phyloP scores from a whole-genome alignment of 2,888 invertebrate species.

The Choristoneura rosaceana region DNA sequence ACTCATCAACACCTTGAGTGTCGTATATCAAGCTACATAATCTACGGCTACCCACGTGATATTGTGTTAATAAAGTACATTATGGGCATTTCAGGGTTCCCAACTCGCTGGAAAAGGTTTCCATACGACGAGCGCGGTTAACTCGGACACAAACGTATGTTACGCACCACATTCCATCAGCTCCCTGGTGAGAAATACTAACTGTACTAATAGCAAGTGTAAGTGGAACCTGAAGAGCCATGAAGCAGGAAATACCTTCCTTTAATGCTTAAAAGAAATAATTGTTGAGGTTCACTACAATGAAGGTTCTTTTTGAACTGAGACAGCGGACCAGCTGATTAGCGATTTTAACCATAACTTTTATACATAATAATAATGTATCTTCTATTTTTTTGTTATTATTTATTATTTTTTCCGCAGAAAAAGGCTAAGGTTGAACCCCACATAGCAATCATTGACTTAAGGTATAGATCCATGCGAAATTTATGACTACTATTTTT shows the following conservation, averaged over 20 bases:
- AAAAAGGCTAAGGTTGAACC: too few species aligned
- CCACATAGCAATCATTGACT: too few species aligned
- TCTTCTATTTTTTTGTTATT: too few species aligned
- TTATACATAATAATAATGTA: too few species aligned
- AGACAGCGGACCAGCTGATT: too few species aligned
- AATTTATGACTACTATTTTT: too few species aligned
- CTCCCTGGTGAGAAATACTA: conserved; percentile 84
- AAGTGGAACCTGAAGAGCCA: conserved; percentile 42
- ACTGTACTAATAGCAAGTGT: conserved; percentile 71
- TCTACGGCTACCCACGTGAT: conserved; percentile 49
- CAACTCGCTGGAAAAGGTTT: conserved; percentile 74
- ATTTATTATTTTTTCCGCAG: too few species aligned
- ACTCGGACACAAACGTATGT: conserved; percentile 76
- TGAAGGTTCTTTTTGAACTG: neutral
- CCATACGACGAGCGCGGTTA: conserved; percentile 77
- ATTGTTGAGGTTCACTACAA: neutral
- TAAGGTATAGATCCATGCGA: too few species aligned
- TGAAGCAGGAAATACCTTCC: conserved; percentile 49
- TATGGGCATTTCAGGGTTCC: conserved; percentile 67
- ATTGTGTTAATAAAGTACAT: conserved; percentile 33
- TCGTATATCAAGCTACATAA: conserved; percentile 16
- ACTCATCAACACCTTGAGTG: conserved; percentile 16
- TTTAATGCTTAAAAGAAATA: neutral
- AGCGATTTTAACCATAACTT: too few species aligned
- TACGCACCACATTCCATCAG: conserved; percentile 68